Evolutionary conservation across 2,888 invertebrate species (phyloP).

Genomic region (Leptinotarsa rubiginosa): DNA sequence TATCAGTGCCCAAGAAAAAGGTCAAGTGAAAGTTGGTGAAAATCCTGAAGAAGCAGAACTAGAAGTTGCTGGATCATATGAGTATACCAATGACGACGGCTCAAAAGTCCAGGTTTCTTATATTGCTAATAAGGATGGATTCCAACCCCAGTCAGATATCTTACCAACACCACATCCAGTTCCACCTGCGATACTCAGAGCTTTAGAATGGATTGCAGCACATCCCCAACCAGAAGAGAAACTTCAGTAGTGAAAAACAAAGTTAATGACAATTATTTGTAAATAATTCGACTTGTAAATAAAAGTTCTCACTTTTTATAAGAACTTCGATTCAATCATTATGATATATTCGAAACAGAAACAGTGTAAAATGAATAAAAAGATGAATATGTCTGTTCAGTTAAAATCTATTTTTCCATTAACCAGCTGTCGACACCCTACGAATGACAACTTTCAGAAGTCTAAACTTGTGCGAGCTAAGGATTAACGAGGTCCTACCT

Average conservation of each 20-base stretch:
- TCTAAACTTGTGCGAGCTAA: no score
- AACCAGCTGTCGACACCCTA: no score
- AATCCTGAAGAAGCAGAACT: conserved; percentile 17
- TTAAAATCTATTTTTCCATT: no score
- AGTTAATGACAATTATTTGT: not conserved
- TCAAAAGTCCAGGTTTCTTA: conserved; percentile 66
- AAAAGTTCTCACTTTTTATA: not conserved
- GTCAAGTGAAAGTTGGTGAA: conserved; percentile 16
- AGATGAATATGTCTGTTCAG: no score
- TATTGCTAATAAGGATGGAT: conserved; percentile 78
- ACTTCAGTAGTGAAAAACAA: not conserved
- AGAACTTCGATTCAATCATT: no score
- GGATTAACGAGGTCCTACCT: no score
- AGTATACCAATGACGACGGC: conserved; percentile 50
- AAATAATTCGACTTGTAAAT: not conserved
- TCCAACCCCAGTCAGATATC: conserved; percentile 78
- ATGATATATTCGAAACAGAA: no score
- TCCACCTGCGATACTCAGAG: conserved; percentile 77
- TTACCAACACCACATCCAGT: conserved; percentile 84
- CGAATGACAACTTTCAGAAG: no score
- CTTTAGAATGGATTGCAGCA: conserved; percentile 71
- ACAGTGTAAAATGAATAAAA: no score
- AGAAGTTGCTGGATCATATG: conserved; percentile 22
- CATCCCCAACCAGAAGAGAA: conserved; percentile 54
- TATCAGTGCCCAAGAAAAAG: conserved; percentile 19